These are phyloP conservation scores for Hermetia illucens DNA, from an alignment of 1,140 invertebrate genomes.

Conservation along the genomic window DNA sequence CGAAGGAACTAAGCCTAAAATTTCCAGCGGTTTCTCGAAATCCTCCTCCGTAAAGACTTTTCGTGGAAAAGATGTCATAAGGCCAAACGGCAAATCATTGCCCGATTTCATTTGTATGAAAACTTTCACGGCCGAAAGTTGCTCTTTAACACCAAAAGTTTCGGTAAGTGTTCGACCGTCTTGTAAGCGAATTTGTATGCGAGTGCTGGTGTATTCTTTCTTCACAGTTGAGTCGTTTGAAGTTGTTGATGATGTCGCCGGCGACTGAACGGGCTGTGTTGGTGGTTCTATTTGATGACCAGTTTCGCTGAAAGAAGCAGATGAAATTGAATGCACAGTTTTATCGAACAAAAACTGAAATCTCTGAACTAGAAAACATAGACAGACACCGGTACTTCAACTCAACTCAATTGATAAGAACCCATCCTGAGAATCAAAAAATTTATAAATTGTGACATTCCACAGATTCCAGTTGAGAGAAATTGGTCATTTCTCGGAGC, in stretches of 20 bases:
- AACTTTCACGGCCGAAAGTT: constrained; percentile 74
- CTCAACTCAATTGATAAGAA: neutral
- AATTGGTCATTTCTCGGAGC: too few relatives aligned
- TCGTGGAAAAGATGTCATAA: constrained; percentile 79
- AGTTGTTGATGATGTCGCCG: constrained; percentile 22
- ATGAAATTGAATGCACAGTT: neutral
- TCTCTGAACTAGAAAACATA: neutral
- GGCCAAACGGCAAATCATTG: constrained; percentile 42
- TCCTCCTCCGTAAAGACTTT: constrained; percentile 76
- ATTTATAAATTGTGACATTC: too few relatives aligned
- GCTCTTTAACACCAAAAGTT: constrained; percentile 73
- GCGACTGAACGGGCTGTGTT: constrained; percentile 9
- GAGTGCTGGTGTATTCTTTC: constrained; percentile 39
- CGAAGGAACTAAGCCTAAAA: constrained; percentile 63
- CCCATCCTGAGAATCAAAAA: too few relatives aligned
- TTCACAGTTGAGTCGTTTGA: constrained; percentile 45
- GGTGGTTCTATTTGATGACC: neutral
- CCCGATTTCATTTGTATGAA: constrained; percentile 7
- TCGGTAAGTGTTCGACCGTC: constrained; percentile 53
- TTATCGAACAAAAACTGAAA: neutral
- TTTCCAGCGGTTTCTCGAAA: constrained; percentile 69
- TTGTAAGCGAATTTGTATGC: constrained; percentile 43
- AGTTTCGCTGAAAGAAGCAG: neutral
- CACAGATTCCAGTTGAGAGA: too few relatives aligned
- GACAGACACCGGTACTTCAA: neutral